Conservation (phyloP, 2,888 invertebrate genomes). For the Apodemia zela region DNA sequence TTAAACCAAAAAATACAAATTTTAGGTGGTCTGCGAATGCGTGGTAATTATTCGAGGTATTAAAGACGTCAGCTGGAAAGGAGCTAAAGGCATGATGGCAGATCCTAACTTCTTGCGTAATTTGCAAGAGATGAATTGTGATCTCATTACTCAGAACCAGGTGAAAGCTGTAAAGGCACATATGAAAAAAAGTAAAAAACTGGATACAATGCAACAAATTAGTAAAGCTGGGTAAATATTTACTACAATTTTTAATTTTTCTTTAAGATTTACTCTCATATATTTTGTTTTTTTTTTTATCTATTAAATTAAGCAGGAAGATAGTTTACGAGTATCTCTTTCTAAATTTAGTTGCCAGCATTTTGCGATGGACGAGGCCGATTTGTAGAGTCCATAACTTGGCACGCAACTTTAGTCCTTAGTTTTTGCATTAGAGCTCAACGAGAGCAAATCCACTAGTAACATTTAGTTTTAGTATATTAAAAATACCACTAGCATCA, state of each 20-base stretch:
- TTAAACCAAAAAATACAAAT: neutral
- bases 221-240: conserved; percentile 86
- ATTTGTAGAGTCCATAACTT: no score
- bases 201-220: conserved; percentile 91
- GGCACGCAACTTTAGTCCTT: no score
- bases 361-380: no score
- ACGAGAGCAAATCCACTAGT: no score
- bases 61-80: conserved; percentile 94
- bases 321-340: neutral
- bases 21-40: conserved; percentile 90
- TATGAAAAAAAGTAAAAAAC: conserved; percentile 84
- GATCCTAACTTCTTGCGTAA: conserved; percentile 90
- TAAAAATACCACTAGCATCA: no score
- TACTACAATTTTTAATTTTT: neutral
- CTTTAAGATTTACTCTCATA: no score
- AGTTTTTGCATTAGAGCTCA: no score
- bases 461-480: no score
- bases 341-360: no score
- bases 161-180: conserved; percentile 86
- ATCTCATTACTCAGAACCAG: conserved; percentile 86
- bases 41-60: conserved; percentile 91
- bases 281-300: no score
- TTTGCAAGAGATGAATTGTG: conserved; percentile 92
- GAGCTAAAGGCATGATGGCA: conserved; percentile 95
- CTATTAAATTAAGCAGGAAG: neutral